These are phyloP conservation scores for Mastacembelus armatus DNA, from an alignment of 2,797 vertebrate species.

Conservation along the genomic window DNA sequence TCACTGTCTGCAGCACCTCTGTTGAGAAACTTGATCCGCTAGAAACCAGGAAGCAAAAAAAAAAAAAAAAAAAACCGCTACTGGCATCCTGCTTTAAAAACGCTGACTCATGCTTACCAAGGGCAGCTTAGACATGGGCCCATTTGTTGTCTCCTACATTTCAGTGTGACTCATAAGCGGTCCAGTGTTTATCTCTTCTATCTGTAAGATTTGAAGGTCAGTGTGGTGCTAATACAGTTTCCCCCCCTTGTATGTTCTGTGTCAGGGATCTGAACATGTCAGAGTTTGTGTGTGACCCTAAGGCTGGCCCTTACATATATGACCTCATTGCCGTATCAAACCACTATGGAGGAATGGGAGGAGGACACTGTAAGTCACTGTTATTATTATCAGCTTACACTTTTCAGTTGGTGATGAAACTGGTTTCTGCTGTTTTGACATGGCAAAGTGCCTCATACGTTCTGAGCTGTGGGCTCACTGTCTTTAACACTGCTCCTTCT, in stretches of 20 bases:
- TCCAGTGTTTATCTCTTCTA: neutral
- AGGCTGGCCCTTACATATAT: slow-evolving; percentile 90
- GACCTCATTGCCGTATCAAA: slow-evolving; percentile 97
- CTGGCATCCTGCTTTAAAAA: slow-evolving; percentile 21
- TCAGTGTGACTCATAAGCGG: neutral
- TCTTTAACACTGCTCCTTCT: slow-evolving; percentile 30
- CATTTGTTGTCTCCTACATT: neutral
- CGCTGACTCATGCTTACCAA: slow-evolving; percentile 52
- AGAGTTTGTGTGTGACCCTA: slow-evolving; percentile 93
- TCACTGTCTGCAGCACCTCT: neutral
- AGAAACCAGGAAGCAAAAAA: slow-evolving; percentile 32
- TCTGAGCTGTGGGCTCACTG: neutral
- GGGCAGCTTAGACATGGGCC: neutral
- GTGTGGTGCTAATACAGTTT: neutral
- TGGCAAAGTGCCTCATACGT: neutral
- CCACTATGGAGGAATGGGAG: slow-evolving; percentile 98
- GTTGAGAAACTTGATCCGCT: slow-evolving; percentile 44
- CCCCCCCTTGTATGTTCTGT: slow-evolving; percentile 17
- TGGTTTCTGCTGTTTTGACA: slow-evolving; percentile 22
- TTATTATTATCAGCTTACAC: no score
- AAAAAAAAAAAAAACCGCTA: no score
- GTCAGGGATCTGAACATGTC: slow-evolving; percentile 94
- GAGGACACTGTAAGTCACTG: slow-evolving; percentile 93
- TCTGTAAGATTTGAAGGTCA: neutral
- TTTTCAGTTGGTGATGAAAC: no score